Conservation (phyloP, 1,140 invertebrate species). For the Conus betulinus region DNA sequence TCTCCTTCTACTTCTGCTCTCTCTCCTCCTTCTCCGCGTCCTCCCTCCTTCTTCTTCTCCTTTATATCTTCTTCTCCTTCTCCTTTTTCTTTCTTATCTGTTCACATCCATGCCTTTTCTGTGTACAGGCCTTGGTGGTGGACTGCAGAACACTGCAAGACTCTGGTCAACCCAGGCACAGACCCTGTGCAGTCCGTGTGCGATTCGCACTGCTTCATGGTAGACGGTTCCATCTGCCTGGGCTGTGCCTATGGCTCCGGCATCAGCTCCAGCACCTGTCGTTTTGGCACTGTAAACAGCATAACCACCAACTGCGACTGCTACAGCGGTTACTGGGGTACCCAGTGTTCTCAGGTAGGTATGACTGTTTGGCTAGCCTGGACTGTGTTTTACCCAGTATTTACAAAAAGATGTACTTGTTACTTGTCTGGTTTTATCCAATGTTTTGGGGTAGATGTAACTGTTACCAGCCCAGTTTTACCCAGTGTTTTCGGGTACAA, state of each 20-base stretch:
- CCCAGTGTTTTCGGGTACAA: no score
- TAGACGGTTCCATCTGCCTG: not conserved
- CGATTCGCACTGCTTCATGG: not conserved
- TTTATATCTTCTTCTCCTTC: no score
- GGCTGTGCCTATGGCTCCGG: not conserved
- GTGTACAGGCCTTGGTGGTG: not conserved
- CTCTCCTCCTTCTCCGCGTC: no score
- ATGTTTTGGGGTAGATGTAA: no score
- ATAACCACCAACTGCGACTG: not conserved
- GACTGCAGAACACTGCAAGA: not conserved
- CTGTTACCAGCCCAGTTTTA: no score
- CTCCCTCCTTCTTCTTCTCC: no score
- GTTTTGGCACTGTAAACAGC: not conserved
- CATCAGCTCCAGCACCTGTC: slow-evolving; percentile 2
- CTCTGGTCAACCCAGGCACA: not conserved
- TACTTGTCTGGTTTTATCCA: no score
- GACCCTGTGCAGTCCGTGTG: not conserved
- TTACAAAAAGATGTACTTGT: no score
- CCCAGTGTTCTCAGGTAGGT: not conserved
- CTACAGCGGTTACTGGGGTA: not conserved
- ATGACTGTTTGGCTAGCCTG: no score
- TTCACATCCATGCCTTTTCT: not conserved
- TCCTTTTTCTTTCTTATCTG: no score
- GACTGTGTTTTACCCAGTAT: no score
- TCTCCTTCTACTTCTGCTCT: no score